phyloP scores from a whole-genome alignment of 2,797 vertebrate genomes.

The Distichodus sexfasciatus region DNA sequence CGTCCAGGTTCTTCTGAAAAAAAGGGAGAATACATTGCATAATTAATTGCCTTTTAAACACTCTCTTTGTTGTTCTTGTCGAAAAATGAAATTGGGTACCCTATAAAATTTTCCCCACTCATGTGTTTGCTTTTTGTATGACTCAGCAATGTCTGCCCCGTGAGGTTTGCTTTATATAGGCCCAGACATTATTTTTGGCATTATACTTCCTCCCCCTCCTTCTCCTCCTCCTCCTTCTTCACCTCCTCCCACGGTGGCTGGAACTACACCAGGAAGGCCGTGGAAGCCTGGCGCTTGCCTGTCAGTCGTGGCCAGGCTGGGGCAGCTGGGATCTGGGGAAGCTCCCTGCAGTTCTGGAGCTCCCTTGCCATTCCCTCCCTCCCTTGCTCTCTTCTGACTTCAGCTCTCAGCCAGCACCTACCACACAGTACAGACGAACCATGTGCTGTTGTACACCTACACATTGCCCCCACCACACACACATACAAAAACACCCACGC shows the following conservation, averaged over 20 bases:
- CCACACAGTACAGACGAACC: slow-evolving; percentile 72
- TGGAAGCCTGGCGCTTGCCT: slow-evolving; percentile 74
- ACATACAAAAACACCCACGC: too few relatives aligned
- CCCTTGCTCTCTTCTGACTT: slow-evolving; percentile 65
- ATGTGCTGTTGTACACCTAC: slow-evolving; percentile 60
- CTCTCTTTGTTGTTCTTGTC: slow-evolving; percentile 44
- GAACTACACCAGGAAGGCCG: slow-evolving; percentile 67
- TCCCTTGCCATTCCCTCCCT: slow-evolving; percentile 39
- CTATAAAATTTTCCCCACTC: slow-evolving; percentile 47
- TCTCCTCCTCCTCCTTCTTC: slow-evolving; percentile 52
- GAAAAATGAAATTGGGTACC: slow-evolving; percentile 28
- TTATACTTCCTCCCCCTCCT: slow-evolving; percentile 47
- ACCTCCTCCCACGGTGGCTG: slow-evolving; percentile 60
- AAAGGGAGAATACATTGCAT: slow-evolving; percentile 54
- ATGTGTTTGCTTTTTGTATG: slow-evolving; percentile 52
- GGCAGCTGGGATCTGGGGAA: slow-evolving; percentile 78
- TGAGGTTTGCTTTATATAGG: slow-evolving; percentile 60
- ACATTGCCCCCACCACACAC: slow-evolving; percentile 47
- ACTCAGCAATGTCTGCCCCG: slow-evolving; percentile 60
- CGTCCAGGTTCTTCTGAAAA: slow-evolving; percentile 37
- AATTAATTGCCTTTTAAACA: slow-evolving; percentile 54
- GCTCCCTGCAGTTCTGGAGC: slow-evolving; percentile 72
- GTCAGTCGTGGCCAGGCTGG: slow-evolving; percentile 66
- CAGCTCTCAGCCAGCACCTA: slow-evolving; percentile 68
- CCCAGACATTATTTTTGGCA: slow-evolving; percentile 66